Conservation (phyloP, 2,888 invertebrate species). For the Drepanosiphum platanoidis region DNA sequence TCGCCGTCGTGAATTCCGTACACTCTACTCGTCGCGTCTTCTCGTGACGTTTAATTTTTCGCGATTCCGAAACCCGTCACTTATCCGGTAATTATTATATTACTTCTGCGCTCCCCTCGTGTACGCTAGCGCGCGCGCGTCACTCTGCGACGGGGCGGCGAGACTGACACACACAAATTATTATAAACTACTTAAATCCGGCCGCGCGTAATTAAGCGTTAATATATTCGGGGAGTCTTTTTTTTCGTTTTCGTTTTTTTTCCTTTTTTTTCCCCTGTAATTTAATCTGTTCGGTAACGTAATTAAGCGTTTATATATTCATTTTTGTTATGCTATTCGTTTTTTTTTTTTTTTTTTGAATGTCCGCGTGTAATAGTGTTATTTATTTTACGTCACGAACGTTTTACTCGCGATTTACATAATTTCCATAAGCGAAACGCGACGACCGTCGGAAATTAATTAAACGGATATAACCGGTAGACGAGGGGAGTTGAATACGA, state of each 20-base stretch:
- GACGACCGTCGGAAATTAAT: conserved; percentile 22
- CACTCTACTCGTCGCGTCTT: neutral
- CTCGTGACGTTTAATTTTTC: conserved; percentile 44
- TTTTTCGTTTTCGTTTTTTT: neutral
- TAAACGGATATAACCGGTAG: conserved; percentile 26
- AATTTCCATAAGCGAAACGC: conserved; percentile 5
- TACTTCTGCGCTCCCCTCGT: conserved; percentile 6
- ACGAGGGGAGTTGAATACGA: neutral
- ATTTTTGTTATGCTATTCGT: conserved; percentile 19
- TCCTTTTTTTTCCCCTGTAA: neutral
- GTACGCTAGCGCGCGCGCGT: neutral
- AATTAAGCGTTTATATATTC: conserved; percentile 28
- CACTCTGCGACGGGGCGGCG: neutral
- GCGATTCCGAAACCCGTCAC: conserved; percentile 40
- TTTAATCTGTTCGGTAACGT: conserved; percentile 38
- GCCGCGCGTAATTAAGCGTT: conserved; percentile 19
- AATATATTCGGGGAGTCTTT: conserved; percentile 37
- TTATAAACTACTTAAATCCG: conserved; percentile 46
- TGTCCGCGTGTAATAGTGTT: neutral
- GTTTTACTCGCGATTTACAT: conserved; percentile 35
- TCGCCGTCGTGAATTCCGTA: neutral
- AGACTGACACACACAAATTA: conserved; percentile 13
- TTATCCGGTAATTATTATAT: conserved; percentile 33
- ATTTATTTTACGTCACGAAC: conserved; percentile 12
- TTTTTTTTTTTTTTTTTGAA: too few relatives aligned